A percentile compares a stretch with the other conserved stretches of the same genome.
These are phyloP conservation scores for Hydrolagus affinis DNA, from an alignment of 2,113 vertebrate species.

Conservation along the genomic window DNA sequence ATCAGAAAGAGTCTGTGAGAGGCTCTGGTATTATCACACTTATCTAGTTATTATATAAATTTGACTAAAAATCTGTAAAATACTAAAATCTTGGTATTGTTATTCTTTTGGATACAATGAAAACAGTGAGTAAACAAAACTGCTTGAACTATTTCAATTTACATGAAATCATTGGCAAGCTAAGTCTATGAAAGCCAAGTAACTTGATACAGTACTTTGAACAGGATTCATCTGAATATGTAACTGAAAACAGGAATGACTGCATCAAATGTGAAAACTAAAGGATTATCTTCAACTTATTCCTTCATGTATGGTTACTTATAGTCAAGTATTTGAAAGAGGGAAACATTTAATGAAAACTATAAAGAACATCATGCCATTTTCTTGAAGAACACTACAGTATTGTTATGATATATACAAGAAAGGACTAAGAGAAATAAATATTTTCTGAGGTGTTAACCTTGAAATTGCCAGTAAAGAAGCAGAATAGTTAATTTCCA, in stretches of 20 bases:
- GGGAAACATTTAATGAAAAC: neutral
- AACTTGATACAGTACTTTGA: neutral
- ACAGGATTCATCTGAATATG: neutral
- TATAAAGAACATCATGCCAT: neutral
- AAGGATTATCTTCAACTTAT: neutral
- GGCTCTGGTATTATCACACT: neutral
- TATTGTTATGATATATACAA: constrained; percentile 5
- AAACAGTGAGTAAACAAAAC: too few relatives aligned
- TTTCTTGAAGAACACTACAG: constrained; percentile 3
- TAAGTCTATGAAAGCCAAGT: neutral
- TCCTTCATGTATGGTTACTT: neutral
- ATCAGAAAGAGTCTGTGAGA: too few relatives aligned
- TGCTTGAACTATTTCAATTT: neutral
- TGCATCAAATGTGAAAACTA: neutral
- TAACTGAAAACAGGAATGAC: neutral
- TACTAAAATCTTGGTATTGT: neutral
- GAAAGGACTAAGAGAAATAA: constrained; percentile 14
- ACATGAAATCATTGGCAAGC: neutral
- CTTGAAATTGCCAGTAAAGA: constrained; percentile 16
- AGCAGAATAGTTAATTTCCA: neutral
- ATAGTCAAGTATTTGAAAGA: neutral
- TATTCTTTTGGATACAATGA: too few relatives aligned
- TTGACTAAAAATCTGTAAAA: neutral
- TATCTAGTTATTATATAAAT: neutral
- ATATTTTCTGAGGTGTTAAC: constrained; percentile 21